Percentiles rank a stretch among this genome's conserved stretches.
These are phyloP conservation scores for Dasypus novemcinctus DNA, from an alignment of 2,113 vertebrate genomes.

Conservation along the genomic window DNA sequence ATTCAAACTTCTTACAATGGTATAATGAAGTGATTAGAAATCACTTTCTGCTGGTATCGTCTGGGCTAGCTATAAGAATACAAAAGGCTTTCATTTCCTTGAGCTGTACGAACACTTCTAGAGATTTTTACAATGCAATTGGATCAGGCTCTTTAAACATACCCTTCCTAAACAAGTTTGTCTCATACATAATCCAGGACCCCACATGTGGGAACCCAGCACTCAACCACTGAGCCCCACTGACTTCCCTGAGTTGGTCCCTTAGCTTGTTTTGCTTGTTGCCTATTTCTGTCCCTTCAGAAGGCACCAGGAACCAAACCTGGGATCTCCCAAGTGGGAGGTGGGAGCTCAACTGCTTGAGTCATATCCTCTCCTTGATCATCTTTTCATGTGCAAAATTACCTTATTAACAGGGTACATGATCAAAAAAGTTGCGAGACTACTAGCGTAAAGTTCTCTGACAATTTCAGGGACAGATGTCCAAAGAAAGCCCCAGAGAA, in stretches of 20 bases:
- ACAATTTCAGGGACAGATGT: background rate
- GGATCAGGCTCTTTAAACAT: background rate
- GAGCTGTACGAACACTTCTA: background rate
- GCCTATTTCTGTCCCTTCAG: too few relatives aligned
- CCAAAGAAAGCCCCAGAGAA: background rate
- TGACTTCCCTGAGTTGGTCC: background rate
- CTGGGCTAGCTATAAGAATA: background rate
- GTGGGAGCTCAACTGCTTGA: too few relatives aligned
- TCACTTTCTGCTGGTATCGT: background rate
- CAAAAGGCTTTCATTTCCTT: background rate
- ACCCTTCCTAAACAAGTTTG: background rate
- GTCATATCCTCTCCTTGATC: background rate
- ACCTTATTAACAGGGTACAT: background rate
- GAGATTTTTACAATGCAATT: background rate
- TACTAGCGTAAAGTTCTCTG: background rate
- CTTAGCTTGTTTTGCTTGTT: too few relatives aligned
- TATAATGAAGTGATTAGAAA: background rate
- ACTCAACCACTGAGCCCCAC: too few relatives aligned
- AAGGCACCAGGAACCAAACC: too few relatives aligned
- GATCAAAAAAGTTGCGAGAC: constrained; percentile 8
- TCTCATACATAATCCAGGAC: background rate
- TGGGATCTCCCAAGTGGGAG: background rate
- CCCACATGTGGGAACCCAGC: background rate
- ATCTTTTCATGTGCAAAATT: background rate
- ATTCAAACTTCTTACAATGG: constrained; percentile 54